Conservation (phyloP, 2,113 vertebrate genomes). For the Sturnira hondurensis region DNA sequence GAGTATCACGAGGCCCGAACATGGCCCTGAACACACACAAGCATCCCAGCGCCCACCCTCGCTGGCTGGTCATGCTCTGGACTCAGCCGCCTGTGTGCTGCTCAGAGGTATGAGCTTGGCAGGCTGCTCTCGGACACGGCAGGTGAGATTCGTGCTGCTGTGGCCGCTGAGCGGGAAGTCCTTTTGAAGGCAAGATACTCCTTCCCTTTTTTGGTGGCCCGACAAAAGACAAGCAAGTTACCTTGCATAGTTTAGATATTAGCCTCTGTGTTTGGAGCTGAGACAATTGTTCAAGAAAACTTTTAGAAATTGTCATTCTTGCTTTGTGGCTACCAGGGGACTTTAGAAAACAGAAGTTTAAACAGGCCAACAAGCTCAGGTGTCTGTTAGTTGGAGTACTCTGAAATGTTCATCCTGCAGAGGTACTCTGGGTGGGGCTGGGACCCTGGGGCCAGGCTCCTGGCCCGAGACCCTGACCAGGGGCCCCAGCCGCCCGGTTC, state of each 20-base stretch:
- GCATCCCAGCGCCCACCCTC: not conserved
- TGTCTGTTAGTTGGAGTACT: not conserved
- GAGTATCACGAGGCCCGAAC: not conserved
- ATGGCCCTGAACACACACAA: not conserved
- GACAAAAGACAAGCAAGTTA: not conserved
- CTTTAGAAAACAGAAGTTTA: not conserved
- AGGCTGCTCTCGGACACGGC: not conserved
- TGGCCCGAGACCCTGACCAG: not conserved
- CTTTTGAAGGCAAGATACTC: not conserved
- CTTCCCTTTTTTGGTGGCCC: not conserved
- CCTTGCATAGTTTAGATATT: not conserved
- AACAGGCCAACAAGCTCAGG: not conserved
- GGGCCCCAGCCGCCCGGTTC: not conserved
- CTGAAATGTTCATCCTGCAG: not conserved
- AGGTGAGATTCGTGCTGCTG: accelerated
- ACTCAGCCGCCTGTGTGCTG: not conserved
- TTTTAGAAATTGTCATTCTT: not conserved
- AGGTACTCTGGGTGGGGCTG: not conserved
- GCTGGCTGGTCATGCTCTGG: not conserved
- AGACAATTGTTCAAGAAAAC: not conserved
- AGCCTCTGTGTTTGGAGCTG: not conserved
- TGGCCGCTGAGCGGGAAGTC: not conserved
- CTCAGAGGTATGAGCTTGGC: not conserved
- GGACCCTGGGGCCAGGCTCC: not conserved
- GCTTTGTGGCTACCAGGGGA: not conserved